Conservation (phyloP, 2,797 vertebrate genomes). For the Gallinago nigripennis region DNA sequence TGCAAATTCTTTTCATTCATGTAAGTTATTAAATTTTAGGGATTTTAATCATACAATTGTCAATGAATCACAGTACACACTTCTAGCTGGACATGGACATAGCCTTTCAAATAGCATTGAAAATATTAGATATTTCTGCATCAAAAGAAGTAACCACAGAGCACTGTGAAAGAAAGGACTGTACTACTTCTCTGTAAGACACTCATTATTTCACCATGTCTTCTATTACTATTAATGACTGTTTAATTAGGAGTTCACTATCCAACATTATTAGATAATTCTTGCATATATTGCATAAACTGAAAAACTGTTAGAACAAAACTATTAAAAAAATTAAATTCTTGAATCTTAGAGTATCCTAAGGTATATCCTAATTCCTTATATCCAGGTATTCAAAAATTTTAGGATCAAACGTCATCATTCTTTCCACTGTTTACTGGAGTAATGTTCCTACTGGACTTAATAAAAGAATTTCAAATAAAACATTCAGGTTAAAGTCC, state of each 20-base stretch:
- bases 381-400: background rate
- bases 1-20: background rate
- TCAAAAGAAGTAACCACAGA: background rate
- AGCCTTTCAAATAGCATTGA: background rate
- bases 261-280: background rate
- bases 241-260: background rate
- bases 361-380: background rate
- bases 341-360: background rate
- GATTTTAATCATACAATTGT: background rate
- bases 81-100: background rate
- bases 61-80: background rate
- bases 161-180: background rate
- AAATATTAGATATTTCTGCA: background rate
- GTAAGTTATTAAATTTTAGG: background rate
- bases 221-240: background rate
- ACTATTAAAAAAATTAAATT: background rate
- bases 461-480: background rate
- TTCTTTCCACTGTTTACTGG: background rate
- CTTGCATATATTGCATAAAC: background rate
- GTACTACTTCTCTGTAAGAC: background rate
- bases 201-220: background rate
- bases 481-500: background rate
- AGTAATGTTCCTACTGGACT: background rate
- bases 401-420: background rate
- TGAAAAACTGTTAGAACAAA: background rate